Evolutionary conservation across 2,888 invertebrate species (phyloP).

Genomic region (Melinopterus prodromus): DNA sequence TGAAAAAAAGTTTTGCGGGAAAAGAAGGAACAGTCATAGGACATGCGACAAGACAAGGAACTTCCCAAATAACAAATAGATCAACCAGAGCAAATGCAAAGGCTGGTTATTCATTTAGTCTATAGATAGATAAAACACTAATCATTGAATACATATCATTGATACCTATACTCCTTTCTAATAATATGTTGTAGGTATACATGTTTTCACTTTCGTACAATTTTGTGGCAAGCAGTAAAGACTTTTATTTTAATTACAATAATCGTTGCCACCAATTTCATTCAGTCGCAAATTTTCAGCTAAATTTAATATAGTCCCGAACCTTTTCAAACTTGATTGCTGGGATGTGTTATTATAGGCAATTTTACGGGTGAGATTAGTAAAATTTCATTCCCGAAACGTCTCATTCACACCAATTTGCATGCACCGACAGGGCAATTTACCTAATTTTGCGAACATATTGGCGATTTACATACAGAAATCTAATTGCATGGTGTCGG

Average conservation of each 20-base stretch:
- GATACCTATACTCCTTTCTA: too few species aligned
- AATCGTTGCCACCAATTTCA: neutral
- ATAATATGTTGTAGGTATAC: too few species aligned
- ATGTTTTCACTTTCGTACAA: neutral
- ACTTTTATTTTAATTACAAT: neutral
- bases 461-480: constrained; percentile 7
- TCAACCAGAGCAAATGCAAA: too few species aligned
- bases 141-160: too few species aligned
- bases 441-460: neutral
- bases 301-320: neutral
- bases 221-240: neutral
- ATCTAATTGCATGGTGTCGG: constrained; percentile 18
- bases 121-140: too few species aligned
- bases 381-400: neutral
- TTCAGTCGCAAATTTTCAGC: neutral
- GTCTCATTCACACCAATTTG: neutral
- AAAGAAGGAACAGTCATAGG: too few species aligned
- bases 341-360: neutral
- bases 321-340: neutral
- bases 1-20: too few species aligned
- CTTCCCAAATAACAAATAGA: too few species aligned
- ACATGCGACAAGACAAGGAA: too few species aligned
- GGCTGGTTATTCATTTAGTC: too few species aligned
- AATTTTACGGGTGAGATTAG: neutral
- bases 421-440: neutral